Percentiles rank a stretch among this genome's conserved stretches.
Conservation (phyloP, 2,113 vertebrate genomes). For the Poeciliopsis prolifica region DNA sequence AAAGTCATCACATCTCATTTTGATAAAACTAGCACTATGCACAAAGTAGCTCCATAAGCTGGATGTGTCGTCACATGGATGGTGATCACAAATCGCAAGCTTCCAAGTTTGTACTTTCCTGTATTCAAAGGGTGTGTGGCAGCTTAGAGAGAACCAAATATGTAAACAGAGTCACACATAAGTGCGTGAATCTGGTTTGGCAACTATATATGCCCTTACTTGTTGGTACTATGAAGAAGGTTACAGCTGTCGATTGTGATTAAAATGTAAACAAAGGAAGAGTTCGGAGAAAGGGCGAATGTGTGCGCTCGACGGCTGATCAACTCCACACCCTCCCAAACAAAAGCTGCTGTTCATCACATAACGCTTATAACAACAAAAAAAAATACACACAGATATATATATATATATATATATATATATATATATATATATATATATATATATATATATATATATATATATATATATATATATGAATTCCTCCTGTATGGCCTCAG, state of each 20-base stretch:
- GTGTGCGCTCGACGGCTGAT: slow-evolving; percentile 70
- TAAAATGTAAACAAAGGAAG: slow-evolving; percentile 79
- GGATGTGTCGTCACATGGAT: slow-evolving; percentile 36
- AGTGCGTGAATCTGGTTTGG: slow-evolving; percentile 78
- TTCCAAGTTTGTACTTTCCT: slow-evolving; percentile 53
- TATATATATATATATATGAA: not conserved
- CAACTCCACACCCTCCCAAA: slow-evolving; percentile 50
- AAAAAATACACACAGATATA: slow-evolving; percentile 9
- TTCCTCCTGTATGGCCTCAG: slow-evolving; percentile 28
- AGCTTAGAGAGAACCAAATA: slow-evolving; percentile 62
- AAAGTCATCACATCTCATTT: no score
- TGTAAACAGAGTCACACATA: slow-evolving; percentile 73
- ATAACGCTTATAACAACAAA: slow-evolving; percentile 6
- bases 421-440: not conserved
- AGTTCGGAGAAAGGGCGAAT: slow-evolving; percentile 74
- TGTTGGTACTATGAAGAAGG: slow-evolving; percentile 76
- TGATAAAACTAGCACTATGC: not conserved
- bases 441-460: not conserved
- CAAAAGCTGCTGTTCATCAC: slow-evolving; percentile 34
- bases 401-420: not conserved
- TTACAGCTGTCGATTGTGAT: slow-evolving; percentile 81
- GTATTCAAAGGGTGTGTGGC: slow-evolving; percentile 62
- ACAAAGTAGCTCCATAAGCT: slow-evolving; percentile 9
- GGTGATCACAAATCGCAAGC: slow-evolving; percentile 30
- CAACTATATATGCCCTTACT: slow-evolving; percentile 79